These are phyloP conservation scores for Bursaphelenchus okinawaensis DNA, from an alignment of 2,888 invertebrate species.

Conservation along the genomic window DNA sequence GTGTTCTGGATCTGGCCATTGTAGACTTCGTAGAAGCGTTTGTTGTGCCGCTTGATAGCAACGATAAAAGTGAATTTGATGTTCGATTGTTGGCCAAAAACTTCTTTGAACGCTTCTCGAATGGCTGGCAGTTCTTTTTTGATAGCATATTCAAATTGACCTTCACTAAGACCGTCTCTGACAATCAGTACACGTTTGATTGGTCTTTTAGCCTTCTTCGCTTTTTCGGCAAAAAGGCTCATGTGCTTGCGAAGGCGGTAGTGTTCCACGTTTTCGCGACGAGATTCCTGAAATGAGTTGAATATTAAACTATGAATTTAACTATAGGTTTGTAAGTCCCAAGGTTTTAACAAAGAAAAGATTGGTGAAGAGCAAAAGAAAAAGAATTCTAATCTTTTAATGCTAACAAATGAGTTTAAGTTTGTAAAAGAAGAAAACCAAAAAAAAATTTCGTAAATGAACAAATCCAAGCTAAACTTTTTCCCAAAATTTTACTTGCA, in stretches of 20 bases:
- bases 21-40: slow-evolving; percentile 27
- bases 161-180: slow-evolving; percentile 32
- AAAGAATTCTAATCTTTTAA: no score
- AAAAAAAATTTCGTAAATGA: no score
- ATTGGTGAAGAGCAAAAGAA: no score
- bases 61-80: slow-evolving; percentile 37
- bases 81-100: slow-evolving; percentile 13
- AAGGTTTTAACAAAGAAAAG: no score
- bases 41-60: slow-evolving; percentile 42
- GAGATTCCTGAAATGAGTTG: slow-evolving; percentile 21
- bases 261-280: background rate
- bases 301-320: no score
- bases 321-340: no score
- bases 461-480: no score
- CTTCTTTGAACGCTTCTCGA: background rate
- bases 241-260: background rate
- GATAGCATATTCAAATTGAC: slow-evolving; percentile 28
- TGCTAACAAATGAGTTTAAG: no score
- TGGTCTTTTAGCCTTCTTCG: background rate
- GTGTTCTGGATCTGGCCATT: slow-evolving; percentile 26
- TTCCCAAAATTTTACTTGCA: no score
- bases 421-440: no score
- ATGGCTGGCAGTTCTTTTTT: slow-evolving; percentile 15
- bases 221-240: background rate
- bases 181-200: slow-evolving; percentile 18